phyloP scores from a whole-genome alignment of 2,888 invertebrate genomes.

The Sinotaia quadrata region DNA sequence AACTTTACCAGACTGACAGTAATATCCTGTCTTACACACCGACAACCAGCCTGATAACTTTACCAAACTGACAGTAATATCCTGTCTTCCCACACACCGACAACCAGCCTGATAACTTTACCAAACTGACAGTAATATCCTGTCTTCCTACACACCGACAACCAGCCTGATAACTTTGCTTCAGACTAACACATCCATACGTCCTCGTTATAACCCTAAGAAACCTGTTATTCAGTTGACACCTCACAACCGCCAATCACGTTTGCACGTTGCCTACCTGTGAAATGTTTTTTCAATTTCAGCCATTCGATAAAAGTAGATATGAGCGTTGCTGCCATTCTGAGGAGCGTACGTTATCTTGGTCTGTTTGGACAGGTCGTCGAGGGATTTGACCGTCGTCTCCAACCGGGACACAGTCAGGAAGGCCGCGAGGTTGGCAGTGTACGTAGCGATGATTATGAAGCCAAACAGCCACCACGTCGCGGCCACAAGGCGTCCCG shows the following conservation, averaged over 20 bases:
- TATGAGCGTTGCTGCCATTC: constrained; percentile 89
- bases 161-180: too few relatives aligned
- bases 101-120: too few relatives aligned
- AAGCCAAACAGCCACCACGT: constrained; percentile 99
- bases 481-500: constrained; percentile 93
- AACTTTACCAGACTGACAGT: too few relatives aligned
- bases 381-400: constrained; percentile 90
- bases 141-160: too few relatives aligned
- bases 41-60: too few relatives aligned
- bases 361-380: constrained; percentile 95
- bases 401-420: constrained; percentile 91
- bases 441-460: constrained; percentile 98
- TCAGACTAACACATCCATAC: too few relatives aligned
- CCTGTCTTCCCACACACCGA: too few relatives aligned
- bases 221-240: background rate
- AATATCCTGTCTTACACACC: too few relatives aligned
- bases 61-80: too few relatives aligned
- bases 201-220: too few relatives aligned
- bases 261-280: constrained; percentile 88
- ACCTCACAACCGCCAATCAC: too few relatives aligned
- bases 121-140: too few relatives aligned
- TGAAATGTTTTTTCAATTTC: constrained; percentile 95
- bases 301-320: constrained; percentile 96
- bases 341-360: constrained; percentile 96
- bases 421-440: constrained; percentile 97